Evolutionary conservation across 2,113 vertebrate species (phyloP).

Genomic region (Arenaria interpres): DNA sequence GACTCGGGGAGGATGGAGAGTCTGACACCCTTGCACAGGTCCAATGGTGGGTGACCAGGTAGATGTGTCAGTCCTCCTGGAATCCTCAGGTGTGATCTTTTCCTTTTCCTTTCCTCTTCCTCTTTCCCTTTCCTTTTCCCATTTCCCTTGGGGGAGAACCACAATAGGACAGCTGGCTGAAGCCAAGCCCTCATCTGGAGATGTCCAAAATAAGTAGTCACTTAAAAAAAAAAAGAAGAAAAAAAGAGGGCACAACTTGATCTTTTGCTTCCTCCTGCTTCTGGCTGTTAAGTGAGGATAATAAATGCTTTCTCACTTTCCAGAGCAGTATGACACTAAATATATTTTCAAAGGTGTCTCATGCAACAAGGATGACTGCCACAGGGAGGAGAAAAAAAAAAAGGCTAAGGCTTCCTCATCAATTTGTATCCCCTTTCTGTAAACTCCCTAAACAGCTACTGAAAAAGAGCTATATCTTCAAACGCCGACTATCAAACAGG

Average conservation of each 20-base stretch:
- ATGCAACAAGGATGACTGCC: not conserved
- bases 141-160: not conserved
- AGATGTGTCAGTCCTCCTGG: not conserved
- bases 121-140: not conserved
- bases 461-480: not conserved
- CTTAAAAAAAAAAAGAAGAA: not conserved
- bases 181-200: not conserved
- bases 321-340: not conserved
- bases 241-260: not conserved
- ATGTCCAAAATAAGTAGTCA: not conserved
- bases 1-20: not conserved
- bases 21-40: accelerated
- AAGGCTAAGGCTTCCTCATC: not conserved
- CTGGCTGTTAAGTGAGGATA: conserved; percentile 4
- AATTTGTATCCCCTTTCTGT: not conserved
- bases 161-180: not conserved
- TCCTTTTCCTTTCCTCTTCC: not conserved
- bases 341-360: conserved; percentile 23
- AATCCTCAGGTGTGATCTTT: not conserved
- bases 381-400: not conserved
- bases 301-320: conserved; percentile 26
- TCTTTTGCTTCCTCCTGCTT: not conserved
- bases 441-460: not conserved
- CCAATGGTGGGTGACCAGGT: not conserved
- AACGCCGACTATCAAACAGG: not conserved